A percentile compares a stretch with the other conserved stretches of the same genome.
Conservation (phyloP, 2,888 invertebrate species). For the Lysandra coridon region DNA sequence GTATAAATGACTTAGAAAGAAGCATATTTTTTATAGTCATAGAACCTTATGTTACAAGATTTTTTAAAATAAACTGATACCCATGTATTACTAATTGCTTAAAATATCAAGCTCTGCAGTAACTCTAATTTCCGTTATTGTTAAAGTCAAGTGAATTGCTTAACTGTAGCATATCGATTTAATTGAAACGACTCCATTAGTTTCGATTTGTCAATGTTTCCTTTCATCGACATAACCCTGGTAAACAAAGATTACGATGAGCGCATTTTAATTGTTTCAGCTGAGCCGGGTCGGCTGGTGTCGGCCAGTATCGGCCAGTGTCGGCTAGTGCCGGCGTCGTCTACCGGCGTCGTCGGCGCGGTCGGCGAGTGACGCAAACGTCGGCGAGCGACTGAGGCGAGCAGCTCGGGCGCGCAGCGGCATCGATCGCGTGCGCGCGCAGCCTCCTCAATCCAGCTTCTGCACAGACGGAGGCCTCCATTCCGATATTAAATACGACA, state of each 20-base stretch:
- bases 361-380: constrained; percentile 77
- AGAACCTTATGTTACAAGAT: too few species aligned
- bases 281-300: neutral
- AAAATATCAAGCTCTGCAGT: too few species aligned
- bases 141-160: too few species aligned
- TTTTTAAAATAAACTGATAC: too few species aligned
- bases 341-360: constrained; percentile 62
- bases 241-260: constrained; percentile 18
- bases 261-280: constrained; percentile 1
- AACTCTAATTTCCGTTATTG: too few species aligned
- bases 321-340: constrained; percentile 44
- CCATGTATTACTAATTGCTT: too few species aligned
- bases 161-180: neutral
- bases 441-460: constrained; percentile 64
- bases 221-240: neutral
- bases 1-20: too few species aligned
- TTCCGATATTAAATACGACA: constrained; percentile 67
- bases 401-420: constrained; percentile 68
- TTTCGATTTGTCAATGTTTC: neutral
- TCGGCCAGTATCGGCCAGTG: neutral
- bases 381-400: constrained; percentile 61
- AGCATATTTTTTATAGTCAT: too few species aligned
- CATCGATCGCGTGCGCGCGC: constrained; percentile 78
- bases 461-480: constrained; percentile 60
- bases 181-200: neutral